These are phyloP conservation scores for Blennius ocellaris DNA, from an alignment of 2,113 vertebrate genomes.

Conservation along the genomic window DNA sequence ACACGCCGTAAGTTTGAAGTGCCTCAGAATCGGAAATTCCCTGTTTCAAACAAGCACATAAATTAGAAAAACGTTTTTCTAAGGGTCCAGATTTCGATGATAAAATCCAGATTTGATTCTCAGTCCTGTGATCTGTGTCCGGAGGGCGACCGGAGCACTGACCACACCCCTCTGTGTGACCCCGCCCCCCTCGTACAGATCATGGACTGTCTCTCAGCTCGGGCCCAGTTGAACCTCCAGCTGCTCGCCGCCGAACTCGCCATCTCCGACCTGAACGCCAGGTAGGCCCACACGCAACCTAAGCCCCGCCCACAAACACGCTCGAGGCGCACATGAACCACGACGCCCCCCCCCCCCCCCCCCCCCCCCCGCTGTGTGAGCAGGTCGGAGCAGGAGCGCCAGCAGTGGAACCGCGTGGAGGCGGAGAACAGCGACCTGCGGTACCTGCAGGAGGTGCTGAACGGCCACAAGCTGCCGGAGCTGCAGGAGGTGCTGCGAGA, in stretches of 20 bases:
- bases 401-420: background rate
- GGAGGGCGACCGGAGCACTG: no score
- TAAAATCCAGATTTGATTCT: no score
- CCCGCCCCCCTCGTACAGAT: constrained; percentile 32
- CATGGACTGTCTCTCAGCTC: background rate
- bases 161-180: no score
- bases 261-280: background rate
- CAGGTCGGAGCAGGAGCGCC: constrained; percentile 40
- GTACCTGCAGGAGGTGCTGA: constrained; percentile 21
- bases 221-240: constrained; percentile 44
- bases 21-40: no score
- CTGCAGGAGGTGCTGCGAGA: constrained; percentile 7
- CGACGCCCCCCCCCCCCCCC: no score
- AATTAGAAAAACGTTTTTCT: no score
- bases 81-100: no score
- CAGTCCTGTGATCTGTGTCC: no score
- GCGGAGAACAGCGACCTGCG: constrained; percentile 28
- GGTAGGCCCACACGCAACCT: constrained; percentile 19
- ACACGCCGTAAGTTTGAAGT: no score
- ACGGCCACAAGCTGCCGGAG: constrained; percentile 15
- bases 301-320: background rate
- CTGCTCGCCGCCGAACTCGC: constrained; percentile 29
- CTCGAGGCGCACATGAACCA: background rate
- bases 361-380: constrained; percentile 20
- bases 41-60: no score